Base-by-base conservation (phyloP, 2,888 invertebrate species). In the Tenthredo scrophulariae region DNA sequence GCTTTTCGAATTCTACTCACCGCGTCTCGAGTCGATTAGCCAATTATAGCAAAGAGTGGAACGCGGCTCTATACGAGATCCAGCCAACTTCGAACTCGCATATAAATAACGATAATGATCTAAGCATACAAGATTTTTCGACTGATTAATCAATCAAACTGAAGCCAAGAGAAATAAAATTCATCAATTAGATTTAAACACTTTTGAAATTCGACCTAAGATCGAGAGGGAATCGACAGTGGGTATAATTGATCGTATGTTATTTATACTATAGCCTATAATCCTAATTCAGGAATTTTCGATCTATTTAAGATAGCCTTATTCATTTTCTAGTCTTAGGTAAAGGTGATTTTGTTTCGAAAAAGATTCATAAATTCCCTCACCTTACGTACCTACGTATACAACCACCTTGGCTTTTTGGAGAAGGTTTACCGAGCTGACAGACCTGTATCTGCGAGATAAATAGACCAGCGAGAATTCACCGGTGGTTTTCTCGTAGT, bases 1-100 rank as follows among this genome's bases (percentile, higher is more conserved):
- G 80, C 77, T 46, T 77, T 77, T 77, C 77, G 29, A 46, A 77
- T 77, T 77, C 77, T 33, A 77, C 46, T 54, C 54, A 54, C 77
- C 29, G 33, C 77, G 54, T 40, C 26, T 46, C 77, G 10, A 77
- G 29, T 77, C 77, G 77, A 46, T 77, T 77, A 77, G 77, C 77
- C 77, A 77, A 77, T 77, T 77, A 77, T 77, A 77, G 54, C 18
- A 33, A 33, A 13, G 33, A 67, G 67, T 67, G 33, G 67, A 67
- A 67, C 29, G 6, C 22, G 26, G 26, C 26, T 62, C 62, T 62
- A 10, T 13, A 5, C 26, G 33, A 67, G 6, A 67, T 67, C 67
- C 18, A 2, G 33, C 67, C 33, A 33, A 18, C 15, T 67, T 18
- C 26, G 18, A 33, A 33, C 1, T 67, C 18, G 2, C 26, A 58